These are phyloP conservation scores for Plutomurus gul DNA, from an alignment of 1,140 invertebrate species.

Conservation along the genomic window DNA sequence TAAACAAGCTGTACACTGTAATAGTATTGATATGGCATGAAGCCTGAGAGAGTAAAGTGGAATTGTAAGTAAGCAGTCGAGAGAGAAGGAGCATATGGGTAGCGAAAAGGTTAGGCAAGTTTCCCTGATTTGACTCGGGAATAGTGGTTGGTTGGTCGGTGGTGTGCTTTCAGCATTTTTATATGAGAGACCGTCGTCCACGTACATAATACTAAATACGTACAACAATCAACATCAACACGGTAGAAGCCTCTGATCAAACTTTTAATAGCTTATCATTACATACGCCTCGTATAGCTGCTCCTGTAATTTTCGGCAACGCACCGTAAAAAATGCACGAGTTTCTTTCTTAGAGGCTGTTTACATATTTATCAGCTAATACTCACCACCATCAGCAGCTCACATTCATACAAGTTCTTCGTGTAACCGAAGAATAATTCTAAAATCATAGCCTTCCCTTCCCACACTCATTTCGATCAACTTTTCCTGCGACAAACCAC, in stretches of 20 bases:
- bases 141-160: no score
- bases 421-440: not conserved
- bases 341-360: not conserved
- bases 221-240: not conserved
- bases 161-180: no score
- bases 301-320: conserved; percentile 14
- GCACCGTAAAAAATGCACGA: not conserved
- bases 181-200: not conserved
- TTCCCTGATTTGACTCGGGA: no score
- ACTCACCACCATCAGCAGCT: not conserved
- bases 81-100: not conserved
- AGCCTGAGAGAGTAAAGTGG: no score
- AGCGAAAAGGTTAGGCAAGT: no score
- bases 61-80: not conserved
- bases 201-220: not conserved
- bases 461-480: conserved; percentile 21
- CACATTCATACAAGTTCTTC: not conserved
- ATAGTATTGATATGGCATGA: no score
- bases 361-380: not conserved
- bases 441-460: conserved; percentile 14
- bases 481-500: conserved; percentile 17
- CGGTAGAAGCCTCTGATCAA: conserved; percentile 25
- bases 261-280: conserved; percentile 23
- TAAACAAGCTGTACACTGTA: no score
- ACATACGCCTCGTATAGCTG: not conserved